Conservation (phyloP, 1,140 invertebrate genomes). For the Apolygus lucorum region DNA sequence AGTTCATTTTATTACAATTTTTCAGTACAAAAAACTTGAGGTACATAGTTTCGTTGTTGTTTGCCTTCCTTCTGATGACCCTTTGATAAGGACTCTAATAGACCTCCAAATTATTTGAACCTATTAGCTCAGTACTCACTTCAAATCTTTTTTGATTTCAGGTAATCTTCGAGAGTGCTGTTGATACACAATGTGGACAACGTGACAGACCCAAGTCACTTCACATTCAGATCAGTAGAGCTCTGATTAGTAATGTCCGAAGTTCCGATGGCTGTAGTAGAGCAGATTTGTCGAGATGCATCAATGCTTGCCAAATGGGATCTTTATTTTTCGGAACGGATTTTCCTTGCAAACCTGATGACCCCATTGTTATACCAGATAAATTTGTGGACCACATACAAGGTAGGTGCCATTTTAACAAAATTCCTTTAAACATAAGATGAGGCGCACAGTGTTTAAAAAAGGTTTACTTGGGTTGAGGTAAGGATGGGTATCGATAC, state of each 20-base stretch:
- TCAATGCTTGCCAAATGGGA: constrained; percentile 62
- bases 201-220: constrained; percentile 71
- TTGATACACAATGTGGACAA: constrained; percentile 56
- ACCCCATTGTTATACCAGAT: constrained; percentile 60
- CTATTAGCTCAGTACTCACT: constrained; percentile 10
- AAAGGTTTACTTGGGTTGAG: too few relatives aligned
- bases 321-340: constrained; percentile 61
- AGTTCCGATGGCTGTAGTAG: constrained; percentile 57
- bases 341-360: constrained; percentile 57
- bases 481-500: too few relatives aligned
- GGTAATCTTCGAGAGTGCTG: constrained; percentile 61
- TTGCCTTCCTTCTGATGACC: too few relatives aligned
- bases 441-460: too few relatives aligned
- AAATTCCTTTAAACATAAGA: too few relatives aligned
- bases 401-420: constrained; percentile 42
- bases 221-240: constrained; percentile 70
- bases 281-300: constrained; percentile 59
- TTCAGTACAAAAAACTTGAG: too few relatives aligned
- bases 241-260: constrained; percentile 69
- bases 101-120: too few relatives aligned
- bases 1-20: too few relatives aligned
- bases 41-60: too few relatives aligned
- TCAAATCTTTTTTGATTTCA: constrained; percentile 37
- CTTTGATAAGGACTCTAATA: too few relatives aligned
- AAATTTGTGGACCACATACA: constrained; percentile 65